A percentile compares a stretch with the other conserved stretches of the same genome.
Conservation (phyloP, 2,888 invertebrate species). For the Brachyptera putata region DNA sequence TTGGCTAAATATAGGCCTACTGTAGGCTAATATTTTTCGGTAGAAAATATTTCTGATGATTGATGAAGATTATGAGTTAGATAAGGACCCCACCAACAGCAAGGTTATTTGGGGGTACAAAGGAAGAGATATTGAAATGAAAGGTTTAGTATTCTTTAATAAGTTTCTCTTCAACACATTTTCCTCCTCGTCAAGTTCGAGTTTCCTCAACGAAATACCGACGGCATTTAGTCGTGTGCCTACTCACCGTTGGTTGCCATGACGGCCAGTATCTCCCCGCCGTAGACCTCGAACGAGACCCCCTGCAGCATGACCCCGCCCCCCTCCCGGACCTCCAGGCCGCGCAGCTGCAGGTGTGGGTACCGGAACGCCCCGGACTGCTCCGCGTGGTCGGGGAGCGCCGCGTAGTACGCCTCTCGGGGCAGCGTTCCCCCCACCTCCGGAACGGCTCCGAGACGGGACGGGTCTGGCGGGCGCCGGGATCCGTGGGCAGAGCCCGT, state of each 20-base stretch:
- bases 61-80: no score
- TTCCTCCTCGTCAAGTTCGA: no score
- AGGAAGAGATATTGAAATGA: no score
- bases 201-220: no score
- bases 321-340: conserved; percentile 54
- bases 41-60: no score
- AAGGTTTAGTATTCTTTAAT: no score
- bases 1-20: no score
- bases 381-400: conserved; percentile 25
- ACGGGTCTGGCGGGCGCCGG: not conserved
- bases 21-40: no score
- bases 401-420: conserved; percentile 23
- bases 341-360: conserved; percentile 63
- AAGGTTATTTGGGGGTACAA: no score
- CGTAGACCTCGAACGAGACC: conserved; percentile 82
- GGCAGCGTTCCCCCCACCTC: conserved; percentile 22
- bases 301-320: conserved; percentile 57
- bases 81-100: no score
- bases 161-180: no score
- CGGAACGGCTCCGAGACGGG: conserved; percentile 26
- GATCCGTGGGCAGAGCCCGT: not conserved
- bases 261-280: conserved; percentile 85
- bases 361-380: conserved; percentile 42
- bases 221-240: no score
- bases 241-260: conserved; percentile 65